Evolutionary conservation across 2,888 invertebrate species (phyloP).

Genomic region (Dusona sp.): DNA sequence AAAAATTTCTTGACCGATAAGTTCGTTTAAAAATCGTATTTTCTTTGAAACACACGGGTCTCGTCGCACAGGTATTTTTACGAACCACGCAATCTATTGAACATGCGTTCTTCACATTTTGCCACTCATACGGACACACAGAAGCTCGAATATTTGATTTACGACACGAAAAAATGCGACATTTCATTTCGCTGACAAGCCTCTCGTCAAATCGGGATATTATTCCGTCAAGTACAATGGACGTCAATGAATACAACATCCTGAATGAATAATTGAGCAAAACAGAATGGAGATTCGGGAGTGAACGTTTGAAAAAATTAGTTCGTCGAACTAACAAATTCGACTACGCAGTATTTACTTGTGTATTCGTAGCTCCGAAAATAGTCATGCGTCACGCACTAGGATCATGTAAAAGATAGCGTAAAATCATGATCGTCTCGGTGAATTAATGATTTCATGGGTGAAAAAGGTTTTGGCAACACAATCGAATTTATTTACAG

Average conservation of each 20-base stretch:
- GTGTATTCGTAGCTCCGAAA: background rate
- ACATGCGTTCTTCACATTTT: constrained; percentile 2
- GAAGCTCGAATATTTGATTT: background rate
- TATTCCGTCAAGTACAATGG: background rate
- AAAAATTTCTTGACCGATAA: background rate
- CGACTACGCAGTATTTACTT: background rate
- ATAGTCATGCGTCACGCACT: background rate
- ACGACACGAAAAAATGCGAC: background rate
- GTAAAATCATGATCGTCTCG: background rate
- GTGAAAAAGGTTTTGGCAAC: background rate
- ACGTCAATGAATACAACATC: background rate
- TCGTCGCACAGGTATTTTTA: background rate
- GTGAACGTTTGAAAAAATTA: background rate
- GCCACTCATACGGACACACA: background rate
- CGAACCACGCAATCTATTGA: constrained; percentile 1
- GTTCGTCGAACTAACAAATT: background rate
- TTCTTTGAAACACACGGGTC: background rate
- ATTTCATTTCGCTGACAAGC: background rate
- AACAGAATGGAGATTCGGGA: background rate
- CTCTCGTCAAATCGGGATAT: background rate
- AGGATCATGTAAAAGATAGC: background rate
- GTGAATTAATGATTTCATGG: background rate
- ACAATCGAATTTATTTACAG: no score
- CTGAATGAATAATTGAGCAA: no score
- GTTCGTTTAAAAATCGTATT: background rate